phyloP scores from a whole-genome alignment of 1,140 invertebrate species.

The Cyclina sinensis region DNA sequence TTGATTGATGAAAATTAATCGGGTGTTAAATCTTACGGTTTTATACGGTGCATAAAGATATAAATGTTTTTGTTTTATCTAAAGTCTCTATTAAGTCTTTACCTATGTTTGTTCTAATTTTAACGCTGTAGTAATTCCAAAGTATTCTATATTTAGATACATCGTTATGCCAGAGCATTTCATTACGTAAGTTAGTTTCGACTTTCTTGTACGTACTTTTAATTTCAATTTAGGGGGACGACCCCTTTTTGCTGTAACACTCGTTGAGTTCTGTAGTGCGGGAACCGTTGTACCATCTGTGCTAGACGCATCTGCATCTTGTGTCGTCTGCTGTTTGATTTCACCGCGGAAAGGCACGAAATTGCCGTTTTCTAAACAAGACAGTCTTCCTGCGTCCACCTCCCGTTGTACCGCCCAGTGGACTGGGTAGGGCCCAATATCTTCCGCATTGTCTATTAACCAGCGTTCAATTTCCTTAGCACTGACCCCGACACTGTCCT shows the following conservation, averaged over 20 bases:
- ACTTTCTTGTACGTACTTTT: slow-evolving; percentile 38
- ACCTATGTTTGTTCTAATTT: no score
- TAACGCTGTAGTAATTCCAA: no score
- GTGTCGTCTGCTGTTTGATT: neutral
- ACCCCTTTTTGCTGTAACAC: slow-evolving; percentile 58
- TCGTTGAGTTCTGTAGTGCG: slow-evolving; percentile 14
- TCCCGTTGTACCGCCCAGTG: slow-evolving; percentile 82
- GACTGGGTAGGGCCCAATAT: slow-evolving; percentile 72
- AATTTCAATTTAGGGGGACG: slow-evolving; percentile 52
- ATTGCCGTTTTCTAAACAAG: slow-evolving; percentile 75
- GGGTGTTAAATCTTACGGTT: no score
- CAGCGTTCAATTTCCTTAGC: slow-evolving; percentile 76
- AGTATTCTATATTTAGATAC: neutral
- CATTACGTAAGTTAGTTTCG: neutral
- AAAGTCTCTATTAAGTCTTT: no score
- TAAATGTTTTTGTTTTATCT: no score
- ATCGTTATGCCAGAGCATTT: neutral
- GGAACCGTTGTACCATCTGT: neutral
- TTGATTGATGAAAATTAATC: no score
- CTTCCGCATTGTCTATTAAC: slow-evolving; percentile 68
- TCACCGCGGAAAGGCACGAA: slow-evolving; percentile 59
- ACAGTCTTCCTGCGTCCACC: slow-evolving; percentile 77
- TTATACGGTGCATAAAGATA: no score
- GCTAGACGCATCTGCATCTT: neutral
- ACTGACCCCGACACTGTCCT: slow-evolving; percentile 60